A percentile compares a stretch with the other conserved stretches of the same genome.
These are phyloP conservation scores for Drosophila auraria DNA, from an alignment of 1,140 invertebrate genomes.

Conservation along the genomic window DNA sequence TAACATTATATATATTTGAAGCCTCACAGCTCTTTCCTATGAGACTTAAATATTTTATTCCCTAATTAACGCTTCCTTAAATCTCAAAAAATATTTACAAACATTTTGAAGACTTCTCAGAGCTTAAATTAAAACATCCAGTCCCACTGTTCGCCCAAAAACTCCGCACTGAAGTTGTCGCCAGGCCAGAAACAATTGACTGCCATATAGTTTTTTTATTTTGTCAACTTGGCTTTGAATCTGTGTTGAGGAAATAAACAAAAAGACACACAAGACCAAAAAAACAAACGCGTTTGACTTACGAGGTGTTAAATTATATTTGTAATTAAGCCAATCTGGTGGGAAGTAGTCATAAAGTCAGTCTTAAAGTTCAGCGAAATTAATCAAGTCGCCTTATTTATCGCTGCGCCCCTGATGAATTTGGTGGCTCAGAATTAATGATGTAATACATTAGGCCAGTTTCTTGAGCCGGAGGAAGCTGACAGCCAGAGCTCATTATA, in stretches of 20 bases:
- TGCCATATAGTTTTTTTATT: constrained; percentile 4
- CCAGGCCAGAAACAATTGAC: constrained; percentile 27
- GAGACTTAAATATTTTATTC: too few species aligned
- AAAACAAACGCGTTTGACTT: constrained; percentile 34
- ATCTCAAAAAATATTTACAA: too few species aligned
- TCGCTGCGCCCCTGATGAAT: constrained; percentile 37
- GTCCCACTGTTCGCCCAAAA: not conserved
- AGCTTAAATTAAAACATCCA: not conserved
- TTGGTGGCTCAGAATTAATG: constrained; percentile 45
- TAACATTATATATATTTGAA: too few species aligned
- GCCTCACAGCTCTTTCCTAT: too few species aligned
- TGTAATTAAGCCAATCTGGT: constrained; percentile 42
- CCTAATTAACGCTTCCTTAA: too few species aligned
- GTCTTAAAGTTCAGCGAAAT: constrained; percentile 41
- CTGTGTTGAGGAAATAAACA: constrained; percentile 24
- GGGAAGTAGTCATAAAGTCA: constrained; percentile 48
- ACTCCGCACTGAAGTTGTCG: constrained; percentile 23
- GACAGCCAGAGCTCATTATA: constrained; percentile 32
- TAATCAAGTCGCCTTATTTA: constrained; percentile 42
- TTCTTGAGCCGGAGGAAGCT: constrained; percentile 15
- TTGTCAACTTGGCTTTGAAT: constrained; percentile 25
- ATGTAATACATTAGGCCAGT: constrained; percentile 59
- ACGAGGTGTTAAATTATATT: constrained; percentile 50
- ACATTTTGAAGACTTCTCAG: too few species aligned
- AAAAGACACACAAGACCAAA: not conserved